phyloP scores from a whole-genome alignment of 2,113 vertebrate genomes.

The Eurypyga helias region DNA sequence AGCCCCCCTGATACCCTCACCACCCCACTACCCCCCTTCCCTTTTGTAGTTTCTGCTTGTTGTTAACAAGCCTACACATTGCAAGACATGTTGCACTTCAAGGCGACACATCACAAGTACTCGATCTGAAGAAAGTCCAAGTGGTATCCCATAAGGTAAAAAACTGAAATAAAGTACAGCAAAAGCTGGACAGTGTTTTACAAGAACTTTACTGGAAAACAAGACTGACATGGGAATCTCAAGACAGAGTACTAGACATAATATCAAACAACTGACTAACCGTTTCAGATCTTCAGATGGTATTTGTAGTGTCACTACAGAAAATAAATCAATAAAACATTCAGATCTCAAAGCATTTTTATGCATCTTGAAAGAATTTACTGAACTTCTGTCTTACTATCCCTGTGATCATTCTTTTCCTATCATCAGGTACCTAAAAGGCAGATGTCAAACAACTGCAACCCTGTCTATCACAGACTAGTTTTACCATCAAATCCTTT shows the following conservation, averaged over 20 bases:
- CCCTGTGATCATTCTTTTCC: neutral
- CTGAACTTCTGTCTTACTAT: neutral
- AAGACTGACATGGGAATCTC: neutral
- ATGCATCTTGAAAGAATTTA: neutral
- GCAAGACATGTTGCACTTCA: neutral
- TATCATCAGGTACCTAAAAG: neutral
- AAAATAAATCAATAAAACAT: constrained; percentile 16
- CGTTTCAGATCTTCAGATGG: neutral
- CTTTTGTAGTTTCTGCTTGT: neutral
- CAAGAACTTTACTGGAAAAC: neutral
- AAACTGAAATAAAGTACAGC: neutral
- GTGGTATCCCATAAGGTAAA: neutral
- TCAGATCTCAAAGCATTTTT: neutral
- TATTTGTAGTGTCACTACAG: neutral
- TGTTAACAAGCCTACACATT: neutral
- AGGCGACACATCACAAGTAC: neutral
- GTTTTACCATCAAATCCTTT: neutral
- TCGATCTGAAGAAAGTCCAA: neutral
- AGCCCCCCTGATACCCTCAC: fast-evolving
- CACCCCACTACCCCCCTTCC: fast-evolving
- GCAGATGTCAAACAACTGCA: neutral
- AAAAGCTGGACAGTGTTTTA: neutral
- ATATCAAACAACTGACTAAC: neutral
- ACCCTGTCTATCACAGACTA: neutral
- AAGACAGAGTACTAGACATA: neutral